These are phyloP conservation scores for Propithecus perrieri DNA, from an alignment of 2,797 vertebrate species.

Conservation along the genomic window DNA sequence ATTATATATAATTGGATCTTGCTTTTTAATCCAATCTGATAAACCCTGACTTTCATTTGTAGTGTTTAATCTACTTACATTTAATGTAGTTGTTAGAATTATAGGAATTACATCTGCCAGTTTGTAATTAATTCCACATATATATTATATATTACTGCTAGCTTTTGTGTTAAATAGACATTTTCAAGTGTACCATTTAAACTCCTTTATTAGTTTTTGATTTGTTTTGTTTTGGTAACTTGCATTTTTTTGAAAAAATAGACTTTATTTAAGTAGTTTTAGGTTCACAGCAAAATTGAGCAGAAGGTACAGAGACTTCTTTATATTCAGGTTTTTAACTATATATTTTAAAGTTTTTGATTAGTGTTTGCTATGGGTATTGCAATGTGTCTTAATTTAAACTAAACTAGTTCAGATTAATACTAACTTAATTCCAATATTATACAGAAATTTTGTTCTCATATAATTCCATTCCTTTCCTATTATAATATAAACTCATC, in stretches of 20 bases:
- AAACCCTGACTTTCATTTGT: not conserved
- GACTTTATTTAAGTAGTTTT: not conserved
- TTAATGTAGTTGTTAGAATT: not conserved
- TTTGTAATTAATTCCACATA: not conserved
- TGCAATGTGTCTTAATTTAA: not conserved
- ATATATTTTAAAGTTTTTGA: not conserved
- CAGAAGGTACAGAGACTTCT: not conserved
- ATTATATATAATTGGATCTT: not conserved
- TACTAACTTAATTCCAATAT: not conserved
- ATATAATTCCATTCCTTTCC: not conserved
- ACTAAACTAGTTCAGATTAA: not conserved
- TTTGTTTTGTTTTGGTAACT: not conserved
- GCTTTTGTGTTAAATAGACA: not conserved
- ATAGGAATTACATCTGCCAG: not conserved
- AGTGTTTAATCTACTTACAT: not conserved
- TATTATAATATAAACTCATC: not conserved
- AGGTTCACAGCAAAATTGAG: not conserved
- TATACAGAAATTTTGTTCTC: not conserved
- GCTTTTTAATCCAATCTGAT: not conserved
- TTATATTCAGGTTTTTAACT: not conserved
- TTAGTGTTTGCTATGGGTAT: not conserved
- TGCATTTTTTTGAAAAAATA: not conserved
- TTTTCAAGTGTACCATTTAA: not conserved
- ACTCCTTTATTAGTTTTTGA: not conserved
- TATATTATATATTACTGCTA: not conserved